These are phyloP conservation scores for Drosophila setifemur DNA, from an alignment of 1,140 invertebrate genomes.

Conservation along the genomic window DNA sequence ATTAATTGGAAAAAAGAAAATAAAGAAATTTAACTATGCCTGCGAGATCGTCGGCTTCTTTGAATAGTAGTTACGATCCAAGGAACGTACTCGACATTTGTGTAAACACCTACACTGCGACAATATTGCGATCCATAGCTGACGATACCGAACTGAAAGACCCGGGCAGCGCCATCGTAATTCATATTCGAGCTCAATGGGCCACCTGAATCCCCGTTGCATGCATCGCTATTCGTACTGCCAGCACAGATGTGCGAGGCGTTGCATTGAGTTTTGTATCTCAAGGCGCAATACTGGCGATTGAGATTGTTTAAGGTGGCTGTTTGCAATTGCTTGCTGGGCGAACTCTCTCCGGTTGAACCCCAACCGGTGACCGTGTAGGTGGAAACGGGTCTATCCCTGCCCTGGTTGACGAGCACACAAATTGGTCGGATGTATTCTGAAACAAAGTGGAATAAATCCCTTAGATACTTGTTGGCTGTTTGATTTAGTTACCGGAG, in stretches of 20 bases:
- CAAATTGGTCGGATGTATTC: slow-evolving; percentile 2
- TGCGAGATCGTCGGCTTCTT: too few species aligned
- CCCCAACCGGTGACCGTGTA: too few species aligned
- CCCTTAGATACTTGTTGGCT: too few species aligned
- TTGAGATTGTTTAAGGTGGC: neutral
- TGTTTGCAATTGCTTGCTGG: too few species aligned
- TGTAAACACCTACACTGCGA: neutral
- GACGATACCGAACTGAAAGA: slow-evolving; percentile 3
- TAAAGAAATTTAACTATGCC: too few species aligned
- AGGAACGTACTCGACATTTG: neutral
- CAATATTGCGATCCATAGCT: neutral
- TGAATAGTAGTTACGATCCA: too few species aligned
- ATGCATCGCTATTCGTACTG: neutral
- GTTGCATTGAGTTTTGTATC: fast-evolving
- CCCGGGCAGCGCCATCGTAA: neutral
- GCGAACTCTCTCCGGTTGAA: too few species aligned
- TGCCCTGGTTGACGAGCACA: too few species aligned
- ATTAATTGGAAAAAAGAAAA: too few species aligned
- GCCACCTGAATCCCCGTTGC: neutral
- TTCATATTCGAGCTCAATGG: neutral
- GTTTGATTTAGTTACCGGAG: neutral
- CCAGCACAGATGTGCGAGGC: slow-evolving; percentile 16
- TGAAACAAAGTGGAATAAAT: neutral
- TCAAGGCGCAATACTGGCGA: neutral
- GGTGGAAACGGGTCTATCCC: too few species aligned